Percentiles rank a stretch among this genome's conserved stretches.
These are phyloP conservation scores for Streptopelia turtur DNA, from an alignment of 2,797 vertebrate genomes.

Conservation along the genomic window DNA sequence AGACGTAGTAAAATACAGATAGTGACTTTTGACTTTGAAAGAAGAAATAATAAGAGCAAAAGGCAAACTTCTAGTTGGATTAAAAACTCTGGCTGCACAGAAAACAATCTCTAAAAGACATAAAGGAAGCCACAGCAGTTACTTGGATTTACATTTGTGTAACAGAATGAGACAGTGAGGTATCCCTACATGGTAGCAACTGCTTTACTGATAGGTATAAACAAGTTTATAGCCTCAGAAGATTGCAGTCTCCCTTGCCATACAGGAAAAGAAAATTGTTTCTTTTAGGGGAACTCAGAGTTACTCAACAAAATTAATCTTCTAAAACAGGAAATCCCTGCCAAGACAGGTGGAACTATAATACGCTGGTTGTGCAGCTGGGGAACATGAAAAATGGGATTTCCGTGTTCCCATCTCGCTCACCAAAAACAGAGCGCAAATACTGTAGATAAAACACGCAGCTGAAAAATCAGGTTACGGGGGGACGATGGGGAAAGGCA, in stretches of 20 bases:
- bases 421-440: not conserved
- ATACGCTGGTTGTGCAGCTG: slow-evolving; percentile 2
- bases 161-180: not conserved
- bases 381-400: slow-evolving; percentile 16
- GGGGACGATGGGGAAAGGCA: not conserved
- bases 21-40: not conserved
- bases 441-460: not conserved
- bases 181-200: not conserved
- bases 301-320: slow-evolving; percentile 57
- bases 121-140: not conserved
- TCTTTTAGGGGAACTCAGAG: slow-evolving; percentile 48
- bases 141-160: not conserved
- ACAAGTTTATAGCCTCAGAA: not conserved
- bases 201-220: not conserved
- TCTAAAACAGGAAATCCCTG: slow-evolving; percentile 52
- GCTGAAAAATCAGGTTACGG: not conserved
- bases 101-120: not conserved
- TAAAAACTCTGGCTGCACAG: not conserved
- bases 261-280: slow-evolving; percentile 42
- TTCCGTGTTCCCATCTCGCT: not conserved
- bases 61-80: not conserved
- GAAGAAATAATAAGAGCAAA: not conserved
- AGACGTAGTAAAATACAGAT: not conserved
- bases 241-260: not conserved
- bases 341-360: slow-evolving; percentile 39